Evolutionary conservation across 2,888 invertebrate genomes (phyloP), one percentile per base, ranked within the genome.

Genomic region (Pachydiplax longipennis): DNA sequence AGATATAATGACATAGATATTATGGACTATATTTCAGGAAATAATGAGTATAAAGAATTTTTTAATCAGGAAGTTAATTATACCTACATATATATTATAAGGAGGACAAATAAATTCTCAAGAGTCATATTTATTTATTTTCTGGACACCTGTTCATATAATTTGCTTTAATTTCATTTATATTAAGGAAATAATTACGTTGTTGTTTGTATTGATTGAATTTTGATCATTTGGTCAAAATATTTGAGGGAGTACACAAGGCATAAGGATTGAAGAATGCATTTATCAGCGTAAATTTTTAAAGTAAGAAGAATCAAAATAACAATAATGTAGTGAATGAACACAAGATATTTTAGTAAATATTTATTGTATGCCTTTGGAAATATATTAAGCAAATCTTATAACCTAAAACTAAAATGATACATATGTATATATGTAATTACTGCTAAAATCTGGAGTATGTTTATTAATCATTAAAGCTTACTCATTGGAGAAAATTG

Each of bases 21-120:
- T 61, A 87, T 87, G 87, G 37, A 87, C 37, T 87, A 87, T 87
- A 87, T 87, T 87, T 87, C 53, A 87, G 87, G 61, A 87, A 58
- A 65, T 87, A 87, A 65, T 61, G 37, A 87, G 37, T n/a, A 87
- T 87, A 61, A 87, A 61, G 87, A 87, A 83, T 87, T 87, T 87
- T 87, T 87, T 87, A 65, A 87, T 65, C 87, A 87, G 87, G 87
- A 87, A 87, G 61, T 65, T 87, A 87, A 87, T 87, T 87, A 87
- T 87, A 87, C 58, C 58, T 87, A 87, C 35, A n/a, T n/a, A 61
- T 87, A 87, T 87, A 87, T 25, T 87, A 87, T 87, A 35, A 87
- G 35, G 37, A 87, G 87, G 25, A 61, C 58, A 87, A 87, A 87
- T 87, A 87, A 87, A 87, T 87, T 61, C 58, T 61, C 58, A 58